Evolutionary conservation across 2,888 invertebrate genomes (phyloP).

Genomic region (Lepidonotus clava): DNA sequence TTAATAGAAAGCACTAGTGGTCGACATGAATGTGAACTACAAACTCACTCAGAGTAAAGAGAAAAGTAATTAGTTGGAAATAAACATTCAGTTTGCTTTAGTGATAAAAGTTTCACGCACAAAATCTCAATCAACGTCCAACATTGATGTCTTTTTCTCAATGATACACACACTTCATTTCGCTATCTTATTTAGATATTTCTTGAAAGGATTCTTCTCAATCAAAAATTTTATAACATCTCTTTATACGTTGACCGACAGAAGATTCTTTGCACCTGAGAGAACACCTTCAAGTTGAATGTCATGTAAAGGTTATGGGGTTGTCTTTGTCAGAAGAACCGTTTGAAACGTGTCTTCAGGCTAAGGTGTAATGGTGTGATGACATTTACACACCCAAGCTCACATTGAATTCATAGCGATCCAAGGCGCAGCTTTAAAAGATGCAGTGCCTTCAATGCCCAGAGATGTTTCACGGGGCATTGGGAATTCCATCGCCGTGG

Average conservation of each 20-base stretch:
- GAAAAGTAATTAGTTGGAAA: neutral
- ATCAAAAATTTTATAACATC: neutral
- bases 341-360: neutral
- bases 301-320: neutral
- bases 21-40: neutral
- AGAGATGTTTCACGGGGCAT: neutral
- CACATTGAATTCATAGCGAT: neutral
- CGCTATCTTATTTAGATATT: too few relatives aligned
- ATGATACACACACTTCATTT: too few relatives aligned
- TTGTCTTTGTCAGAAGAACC: neutral
- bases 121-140: too few relatives aligned
- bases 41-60: neutral
- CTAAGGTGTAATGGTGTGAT: neutral
- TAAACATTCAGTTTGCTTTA: neutral
- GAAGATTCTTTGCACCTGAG: too few relatives aligned
- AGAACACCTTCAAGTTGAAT: too few relatives aligned
- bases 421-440: neutral
- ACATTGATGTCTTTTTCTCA: too few relatives aligned
- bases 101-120: neutral
- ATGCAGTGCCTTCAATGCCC: neutral
- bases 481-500: too few relatives aligned
- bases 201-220: too few relatives aligned
- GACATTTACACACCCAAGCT: neutral
- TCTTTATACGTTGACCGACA: too few relatives aligned
- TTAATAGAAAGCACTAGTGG: neutral